Percentiles rank a stretch among this genome's conserved stretches.
These are phyloP conservation scores for Apodemia zela DNA, from an alignment of 2,888 invertebrate species.

Conservation along the genomic window DNA sequence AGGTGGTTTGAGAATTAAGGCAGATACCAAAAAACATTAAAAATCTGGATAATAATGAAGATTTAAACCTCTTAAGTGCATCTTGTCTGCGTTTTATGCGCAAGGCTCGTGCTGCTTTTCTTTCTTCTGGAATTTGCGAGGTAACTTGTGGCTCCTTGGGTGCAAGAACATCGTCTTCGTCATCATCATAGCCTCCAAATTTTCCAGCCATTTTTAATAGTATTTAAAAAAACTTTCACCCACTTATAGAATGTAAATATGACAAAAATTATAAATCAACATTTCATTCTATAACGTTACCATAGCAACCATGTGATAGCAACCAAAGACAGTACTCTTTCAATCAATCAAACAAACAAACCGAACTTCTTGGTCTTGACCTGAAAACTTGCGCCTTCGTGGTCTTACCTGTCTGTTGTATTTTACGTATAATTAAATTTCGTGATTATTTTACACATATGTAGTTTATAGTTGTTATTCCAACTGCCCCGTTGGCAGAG, in stretches of 20 bases:
- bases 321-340: too few relatives aligned
- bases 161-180: slow-evolving; percentile 66
- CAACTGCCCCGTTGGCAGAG: too few relatives aligned
- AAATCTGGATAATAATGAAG: neutral
- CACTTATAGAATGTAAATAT: slow-evolving; percentile 14
- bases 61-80: slow-evolving; percentile 74
- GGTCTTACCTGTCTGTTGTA: too few relatives aligned
- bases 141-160: slow-evolving; percentile 80
- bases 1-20: too few relatives aligned
- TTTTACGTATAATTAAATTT: too few relatives aligned
- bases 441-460: too few relatives aligned
- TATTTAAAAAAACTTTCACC: neutral
- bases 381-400: too few relatives aligned
- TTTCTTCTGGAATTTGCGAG: slow-evolving; percentile 83
- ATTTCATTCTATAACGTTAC: slow-evolving; percentile 10
- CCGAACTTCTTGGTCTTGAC: too few relatives aligned
- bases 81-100: slow-evolving; percentile 84
- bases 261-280: slow-evolving; percentile 5
- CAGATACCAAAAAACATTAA: too few relatives aligned
- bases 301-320: slow-evolving; percentile 21
- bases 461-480: too few relatives aligned
- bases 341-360: too few relatives aligned
- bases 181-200: slow-evolving; percentile 49
- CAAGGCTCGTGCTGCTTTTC: slow-evolving; percentile 84
- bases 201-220: slow-evolving; percentile 44